Evolutionary conservation across 2,888 invertebrate species (phyloP).

Genomic region (Odontocerum albicorne): DNA sequence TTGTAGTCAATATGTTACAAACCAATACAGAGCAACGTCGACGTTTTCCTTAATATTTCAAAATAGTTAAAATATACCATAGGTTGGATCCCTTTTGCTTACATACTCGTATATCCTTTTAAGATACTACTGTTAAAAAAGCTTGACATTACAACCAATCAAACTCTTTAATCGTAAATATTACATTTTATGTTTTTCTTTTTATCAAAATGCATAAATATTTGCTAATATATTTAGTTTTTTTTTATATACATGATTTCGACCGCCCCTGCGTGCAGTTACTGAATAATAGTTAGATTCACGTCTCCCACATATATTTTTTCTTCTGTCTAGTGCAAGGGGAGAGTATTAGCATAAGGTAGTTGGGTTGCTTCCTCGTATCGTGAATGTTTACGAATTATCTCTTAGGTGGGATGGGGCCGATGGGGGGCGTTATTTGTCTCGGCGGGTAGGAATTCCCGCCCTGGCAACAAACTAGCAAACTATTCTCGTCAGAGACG

Average conservation of each 20-base stretch:
- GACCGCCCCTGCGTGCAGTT: background rate
- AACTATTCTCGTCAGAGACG: conserved; percentile 20
- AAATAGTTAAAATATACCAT: too few species aligned
- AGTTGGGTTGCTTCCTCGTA: conserved; percentile 4
- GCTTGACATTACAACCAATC: too few species aligned
- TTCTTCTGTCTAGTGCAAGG: conserved; percentile 13
- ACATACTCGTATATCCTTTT: too few species aligned
- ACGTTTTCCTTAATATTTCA: too few species aligned
- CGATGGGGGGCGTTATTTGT: conserved; percentile 29
- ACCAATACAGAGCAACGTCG: too few species aligned
- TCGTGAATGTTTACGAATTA: conserved; percentile 24
- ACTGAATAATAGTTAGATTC: conserved; percentile 2
- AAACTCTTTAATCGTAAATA: too few species aligned
- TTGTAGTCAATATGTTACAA: too few species aligned
- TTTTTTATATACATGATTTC: background rate
- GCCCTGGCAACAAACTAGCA: conserved; percentile 32
- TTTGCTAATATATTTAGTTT: background rate
- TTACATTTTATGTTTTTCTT: too few species aligned
- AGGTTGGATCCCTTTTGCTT: too few species aligned
- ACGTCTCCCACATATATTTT: conserved; percentile 1
- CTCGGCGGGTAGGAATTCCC: conserved; percentile 31
- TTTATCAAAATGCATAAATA: too few species aligned
- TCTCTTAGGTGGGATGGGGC: conserved; percentile 5
- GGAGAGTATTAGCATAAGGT: conserved; percentile 15
- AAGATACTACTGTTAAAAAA: too few species aligned